phyloP scores from a whole-genome alignment of 2,888 invertebrate species.

The Polydrusus tereticollis region DNA sequence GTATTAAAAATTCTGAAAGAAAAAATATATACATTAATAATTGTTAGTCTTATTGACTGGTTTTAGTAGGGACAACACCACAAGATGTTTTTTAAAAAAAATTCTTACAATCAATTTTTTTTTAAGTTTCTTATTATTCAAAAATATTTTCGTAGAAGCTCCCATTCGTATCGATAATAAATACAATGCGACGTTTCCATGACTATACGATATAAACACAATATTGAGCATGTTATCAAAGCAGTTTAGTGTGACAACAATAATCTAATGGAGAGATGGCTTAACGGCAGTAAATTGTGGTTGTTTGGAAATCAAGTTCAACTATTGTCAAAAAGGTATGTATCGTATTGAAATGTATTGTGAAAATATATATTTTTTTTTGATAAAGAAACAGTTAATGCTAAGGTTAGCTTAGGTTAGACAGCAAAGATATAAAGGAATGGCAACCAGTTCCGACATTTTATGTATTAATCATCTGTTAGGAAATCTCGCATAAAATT shows the following conservation, averaged over 20 bases:
- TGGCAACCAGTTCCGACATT: too few relatives aligned
- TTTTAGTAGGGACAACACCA: too few relatives aligned
- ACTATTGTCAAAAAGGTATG: slow-evolving; percentile 84
- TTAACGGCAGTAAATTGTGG: slow-evolving; percentile 91
- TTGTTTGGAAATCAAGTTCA: slow-evolving; percentile 91
- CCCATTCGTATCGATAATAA: background rate
- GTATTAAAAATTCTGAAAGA: too few relatives aligned
- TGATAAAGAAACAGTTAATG: background rate
- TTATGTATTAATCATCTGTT: too few relatives aligned
- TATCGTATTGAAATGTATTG: slow-evolving; percentile 19
- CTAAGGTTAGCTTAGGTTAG: background rate
- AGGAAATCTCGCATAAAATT: too few relatives aligned
- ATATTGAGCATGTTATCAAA: background rate
- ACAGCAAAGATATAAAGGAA: too few relatives aligned
- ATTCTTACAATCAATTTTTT: too few relatives aligned
- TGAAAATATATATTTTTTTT: background rate
- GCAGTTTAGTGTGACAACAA: slow-evolving; percentile 18
- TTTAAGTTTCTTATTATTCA: too few relatives aligned
- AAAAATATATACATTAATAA: too few relatives aligned
- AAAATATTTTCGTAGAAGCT: background rate
- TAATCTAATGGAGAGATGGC: slow-evolving; percentile 88
- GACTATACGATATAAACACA: slow-evolving; percentile 23
- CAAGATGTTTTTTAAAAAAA: too few relatives aligned
- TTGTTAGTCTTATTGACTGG: too few relatives aligned
- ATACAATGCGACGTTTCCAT: slow-evolving; percentile 16